Evolutionary conservation across 53 echinoderm and acorn worm species (phyloP), one percentile per base, ranked within the genome.

Genomic region (Hippasteria phrygiana): DNA sequence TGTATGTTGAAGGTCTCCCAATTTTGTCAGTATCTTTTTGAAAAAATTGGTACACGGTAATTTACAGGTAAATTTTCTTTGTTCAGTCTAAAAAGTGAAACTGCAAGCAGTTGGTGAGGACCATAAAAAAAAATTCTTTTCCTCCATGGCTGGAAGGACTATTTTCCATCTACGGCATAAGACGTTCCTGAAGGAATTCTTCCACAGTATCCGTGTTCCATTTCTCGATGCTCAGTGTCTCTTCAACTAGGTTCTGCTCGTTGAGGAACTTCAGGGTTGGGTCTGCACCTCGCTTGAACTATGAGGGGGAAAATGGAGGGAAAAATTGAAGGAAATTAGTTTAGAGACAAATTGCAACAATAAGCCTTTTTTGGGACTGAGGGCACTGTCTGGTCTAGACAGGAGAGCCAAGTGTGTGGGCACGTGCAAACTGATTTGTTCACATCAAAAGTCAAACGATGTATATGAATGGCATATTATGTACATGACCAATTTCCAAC

Each of bases 131-230:
- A 54, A 9, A 17, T 22, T 59, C 20, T 18, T 59, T 59, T 59
- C 26, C 59, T 18, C 4, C 26, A 26, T 59, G 59, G 59, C 59
- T 26, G n/a, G n/a, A 67, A 34, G 14, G 11, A 43, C 47, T 16
- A 33, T 16, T 50, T 43, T 32, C 43, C 11, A 45, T 50, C 62
- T 94, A 91, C 13, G 47, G 26, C 37, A 77, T 74, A n/a, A 97
- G 94, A 22, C 92, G 88, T 84, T 93, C 89, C 39, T 89, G 93
- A 14, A 97, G 93, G 90, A 97, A 95, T 89, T 95, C 98, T 89
- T 95, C 98, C 80, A 97, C 94, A 75, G 98, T 95, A 55, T 97
- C 98, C 48, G 98, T 97, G 93, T 95, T 97, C 98, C 98, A 97
- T 90, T 92, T 94, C 50, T 97, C 98, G 72, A 97, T 97, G 91